These are phyloP conservation scores for Phylloscopus trochiloides DNA, from an alignment of 2,113 vertebrate genomes.

Conservation along the genomic window DNA sequence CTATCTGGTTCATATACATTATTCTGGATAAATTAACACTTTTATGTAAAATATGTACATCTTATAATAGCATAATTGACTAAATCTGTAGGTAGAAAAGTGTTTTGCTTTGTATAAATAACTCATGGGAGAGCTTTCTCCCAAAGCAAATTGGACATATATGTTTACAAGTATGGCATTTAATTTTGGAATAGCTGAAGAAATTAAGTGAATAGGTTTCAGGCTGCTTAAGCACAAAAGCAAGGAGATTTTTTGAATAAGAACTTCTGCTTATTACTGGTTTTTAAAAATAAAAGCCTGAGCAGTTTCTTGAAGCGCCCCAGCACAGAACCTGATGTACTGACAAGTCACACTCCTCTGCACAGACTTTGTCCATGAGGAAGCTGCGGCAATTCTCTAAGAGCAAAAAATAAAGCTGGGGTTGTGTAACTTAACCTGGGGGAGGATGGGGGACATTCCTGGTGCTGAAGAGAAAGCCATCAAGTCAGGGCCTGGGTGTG, in stretches of 20 bases:
- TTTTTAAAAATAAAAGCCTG: slow-evolving; percentile 26
- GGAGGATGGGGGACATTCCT: slow-evolving; percentile 29
- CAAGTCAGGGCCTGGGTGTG: not conserved
- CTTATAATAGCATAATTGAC: slow-evolving; percentile 5
- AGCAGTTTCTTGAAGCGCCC: not conserved
- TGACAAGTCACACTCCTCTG: slow-evolving; percentile 44
- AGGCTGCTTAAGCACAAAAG: not conserved
- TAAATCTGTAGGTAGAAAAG: slow-evolving; percentile 31
- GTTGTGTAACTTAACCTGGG: slow-evolving; percentile 48
- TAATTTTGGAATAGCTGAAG: slow-evolving; percentile 4
- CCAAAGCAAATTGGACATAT: not conserved
- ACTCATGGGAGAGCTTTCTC: not conserved
- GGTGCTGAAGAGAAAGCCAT: not conserved
- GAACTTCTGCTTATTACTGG: not conserved
- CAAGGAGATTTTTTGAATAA: not conserved
- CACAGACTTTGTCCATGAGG: not conserved
- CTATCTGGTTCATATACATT: not conserved
- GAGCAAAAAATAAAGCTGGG: slow-evolving; percentile 48
- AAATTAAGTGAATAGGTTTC: not conserved
- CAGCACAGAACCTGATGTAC: slow-evolving; percentile 33
- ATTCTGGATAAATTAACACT: not conserved
- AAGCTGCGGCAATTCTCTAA: slow-evolving; percentile 30
- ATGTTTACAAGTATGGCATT: slow-evolving; percentile 14
- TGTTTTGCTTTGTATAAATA: not conserved
- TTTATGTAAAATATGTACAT: not conserved